phyloP scores from a whole-genome alignment of 1,140 invertebrate genomes.

The Aricia agestis region DNA sequence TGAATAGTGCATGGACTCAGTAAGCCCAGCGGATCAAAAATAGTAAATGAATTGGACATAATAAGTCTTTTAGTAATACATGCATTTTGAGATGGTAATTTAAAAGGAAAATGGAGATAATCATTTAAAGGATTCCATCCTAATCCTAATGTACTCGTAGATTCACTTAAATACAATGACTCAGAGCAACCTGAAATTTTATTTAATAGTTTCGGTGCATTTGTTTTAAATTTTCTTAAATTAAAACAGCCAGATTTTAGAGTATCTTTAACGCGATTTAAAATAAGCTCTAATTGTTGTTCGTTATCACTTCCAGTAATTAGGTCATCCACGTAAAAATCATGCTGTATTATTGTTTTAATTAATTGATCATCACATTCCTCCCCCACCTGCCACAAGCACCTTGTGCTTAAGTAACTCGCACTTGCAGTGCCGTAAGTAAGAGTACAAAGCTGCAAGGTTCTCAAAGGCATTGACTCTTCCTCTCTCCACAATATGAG shows the following conservation, averaged over 20 bases:
- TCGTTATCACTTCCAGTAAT: conserved; percentile 46
- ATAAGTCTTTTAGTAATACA: conserved; percentile 32
- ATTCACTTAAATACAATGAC: conserved; percentile 27
- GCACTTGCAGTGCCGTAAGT: conserved; percentile 43
- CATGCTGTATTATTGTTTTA: conserved; percentile 37
- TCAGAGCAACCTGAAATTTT: background rate
- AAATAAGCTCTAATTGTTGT: background rate
- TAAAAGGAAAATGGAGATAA: conserved; percentile 31
- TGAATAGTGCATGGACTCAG: conserved; percentile 29
- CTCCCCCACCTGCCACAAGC: conserved; percentile 38
- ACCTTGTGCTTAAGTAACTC: conserved; percentile 45
- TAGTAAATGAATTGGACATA: conserved; percentile 35
- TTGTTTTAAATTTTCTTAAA: conserved; percentile 35
- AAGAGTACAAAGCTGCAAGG: conserved; percentile 34
- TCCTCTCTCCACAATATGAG: conserved; percentile 47
- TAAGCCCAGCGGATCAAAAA: conserved; percentile 37
- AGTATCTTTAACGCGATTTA: conserved; percentile 21
- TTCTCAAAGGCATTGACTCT: conserved; percentile 23
- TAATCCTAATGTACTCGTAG: conserved; percentile 35
- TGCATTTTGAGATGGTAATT: conserved; percentile 11
- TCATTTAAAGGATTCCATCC: conserved; percentile 34
- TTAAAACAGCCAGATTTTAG: conserved; percentile 29
- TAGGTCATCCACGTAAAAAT: conserved; percentile 74
- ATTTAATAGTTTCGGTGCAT: conserved; percentile 26
- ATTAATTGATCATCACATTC: conserved; percentile 35